phyloP scores from a whole-genome alignment of 2,888 invertebrate genomes.

The Lochmaea capreae region DNA sequence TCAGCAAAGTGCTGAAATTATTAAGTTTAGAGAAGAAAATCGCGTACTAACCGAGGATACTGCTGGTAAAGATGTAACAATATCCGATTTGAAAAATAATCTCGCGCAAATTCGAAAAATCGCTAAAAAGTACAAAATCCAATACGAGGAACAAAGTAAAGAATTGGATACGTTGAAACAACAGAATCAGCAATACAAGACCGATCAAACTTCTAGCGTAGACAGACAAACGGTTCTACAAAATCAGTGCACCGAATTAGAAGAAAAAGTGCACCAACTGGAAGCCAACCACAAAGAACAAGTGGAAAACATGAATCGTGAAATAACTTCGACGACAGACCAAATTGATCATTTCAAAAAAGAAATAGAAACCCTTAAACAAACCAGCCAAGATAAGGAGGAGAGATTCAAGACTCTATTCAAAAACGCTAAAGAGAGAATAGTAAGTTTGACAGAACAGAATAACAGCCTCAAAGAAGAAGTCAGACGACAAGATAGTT shows the following conservation, averaged over 20 bases:
- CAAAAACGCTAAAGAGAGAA: conserved; percentile 80
- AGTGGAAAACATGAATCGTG: conserved; percentile 65
- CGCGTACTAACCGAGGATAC: conserved; percentile 75
- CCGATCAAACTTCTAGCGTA: conserved; percentile 65
- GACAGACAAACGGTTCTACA: conserved; percentile 67
- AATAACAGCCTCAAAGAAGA: conserved; percentile 74
- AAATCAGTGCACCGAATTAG: conserved; percentile 66
- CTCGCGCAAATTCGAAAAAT: conserved; percentile 79
- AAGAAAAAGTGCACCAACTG: conserved; percentile 61
- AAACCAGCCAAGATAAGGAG: conserved; percentile 64
- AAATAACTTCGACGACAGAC: conserved; percentile 64
- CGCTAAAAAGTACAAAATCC: conserved; percentile 92
- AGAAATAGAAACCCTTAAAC: conserved; percentile 65
- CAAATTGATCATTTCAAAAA: conserved; percentile 70
- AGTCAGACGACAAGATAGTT: conserved; percentile 56
- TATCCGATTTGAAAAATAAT: conserved; percentile 68
- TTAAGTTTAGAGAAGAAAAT: conserved; percentile 71
- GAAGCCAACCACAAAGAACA: conserved; percentile 66
- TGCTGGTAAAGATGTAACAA: conserved; percentile 73
- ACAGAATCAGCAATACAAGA: conserved; percentile 65
- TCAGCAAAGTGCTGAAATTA: conserved; percentile 64
- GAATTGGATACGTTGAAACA: conserved; percentile 67
- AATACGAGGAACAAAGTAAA: conserved; percentile 81
- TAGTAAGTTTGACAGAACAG: conserved; percentile 77
- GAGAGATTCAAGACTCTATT: conserved; percentile 69